Evolutionary conservation across 2,113 vertebrate genomes (phyloP).

Genomic region (Haplochromis burtoni): DNA sequence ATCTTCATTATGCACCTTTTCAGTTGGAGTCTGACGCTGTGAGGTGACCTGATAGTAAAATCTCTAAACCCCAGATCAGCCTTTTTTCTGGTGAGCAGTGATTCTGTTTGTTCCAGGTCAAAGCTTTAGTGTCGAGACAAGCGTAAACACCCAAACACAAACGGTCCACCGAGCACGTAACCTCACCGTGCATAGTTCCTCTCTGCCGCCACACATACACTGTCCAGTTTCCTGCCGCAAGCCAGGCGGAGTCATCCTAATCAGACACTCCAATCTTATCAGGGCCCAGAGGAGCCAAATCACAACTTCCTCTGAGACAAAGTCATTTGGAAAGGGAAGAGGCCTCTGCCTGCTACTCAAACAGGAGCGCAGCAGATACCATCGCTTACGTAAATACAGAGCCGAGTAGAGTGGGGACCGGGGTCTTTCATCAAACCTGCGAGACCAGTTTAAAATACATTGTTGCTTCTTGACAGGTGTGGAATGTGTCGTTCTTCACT

Average conservation of each 20-base stretch:
- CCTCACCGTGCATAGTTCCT: neutral
- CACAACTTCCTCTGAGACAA: constrained; percentile 57
- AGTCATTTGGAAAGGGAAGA: constrained; percentile 51
- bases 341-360: constrained; percentile 7
- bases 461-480: constrained; percentile 7
- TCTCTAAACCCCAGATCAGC: neutral
- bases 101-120: neutral
- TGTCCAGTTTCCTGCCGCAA: constrained; percentile 28
- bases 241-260: constrained; percentile 32
- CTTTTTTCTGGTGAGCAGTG: neutral
- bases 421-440: neutral
- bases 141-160: neutral
- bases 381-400: constrained; percentile 5
- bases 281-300: constrained; percentile 30
- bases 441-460: neutral
- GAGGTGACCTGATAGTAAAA: fast-evolving
- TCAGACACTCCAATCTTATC: constrained; percentile 48
- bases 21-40: neutral
- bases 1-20: neutral
- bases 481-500: neutral
- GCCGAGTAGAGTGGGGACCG: neutral
- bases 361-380: constrained; percentile 1
- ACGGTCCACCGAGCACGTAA: constrained; percentile 43
- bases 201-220: neutral
- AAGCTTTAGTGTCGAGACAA: neutral